Evolutionary conservation across 2,888 invertebrate genomes (phyloP).

Genomic region (Noctua pronuba): DNA sequence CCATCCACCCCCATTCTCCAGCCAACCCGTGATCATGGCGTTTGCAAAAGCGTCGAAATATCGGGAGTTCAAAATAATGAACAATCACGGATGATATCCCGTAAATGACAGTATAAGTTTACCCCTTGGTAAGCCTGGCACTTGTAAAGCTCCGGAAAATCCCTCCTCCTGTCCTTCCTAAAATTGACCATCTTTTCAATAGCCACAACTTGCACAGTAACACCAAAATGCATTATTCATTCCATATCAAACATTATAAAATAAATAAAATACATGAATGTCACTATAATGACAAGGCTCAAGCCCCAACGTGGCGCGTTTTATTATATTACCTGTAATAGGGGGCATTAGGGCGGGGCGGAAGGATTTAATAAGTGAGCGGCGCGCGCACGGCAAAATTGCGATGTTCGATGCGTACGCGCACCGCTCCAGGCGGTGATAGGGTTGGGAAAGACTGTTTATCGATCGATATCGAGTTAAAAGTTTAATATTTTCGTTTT

Average conservation of each 20-base stretch:
- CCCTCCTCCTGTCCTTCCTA: neutral
- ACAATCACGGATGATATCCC: too few species aligned
- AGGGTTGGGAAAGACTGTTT: constrained; percentile 63
- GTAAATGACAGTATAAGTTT: too few species aligned
- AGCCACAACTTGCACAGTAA: neutral
- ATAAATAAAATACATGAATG: constrained; percentile 75
- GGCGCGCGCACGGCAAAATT: constrained; percentile 80
- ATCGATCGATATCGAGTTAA: constrained; percentile 33
- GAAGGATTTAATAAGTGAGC: constrained; percentile 89
- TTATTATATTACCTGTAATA: constrained; percentile 89
- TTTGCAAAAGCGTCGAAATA: too few species aligned
- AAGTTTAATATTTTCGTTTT: neutral
- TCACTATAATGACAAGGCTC: constrained; percentile 76
- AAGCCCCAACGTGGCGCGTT: constrained; percentile 70
- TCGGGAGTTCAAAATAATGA: too few species aligned
- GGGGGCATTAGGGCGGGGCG: constrained; percentile 88
- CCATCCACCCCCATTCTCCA: too few species aligned
- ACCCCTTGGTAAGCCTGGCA: neutral
- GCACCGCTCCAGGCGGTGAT: constrained; percentile 79
- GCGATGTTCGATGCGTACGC: constrained; percentile 82
- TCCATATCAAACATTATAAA: constrained; percentile 64
- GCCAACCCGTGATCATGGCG: too few species aligned
- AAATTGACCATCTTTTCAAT: neutral
- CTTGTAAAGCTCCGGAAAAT: neutral
- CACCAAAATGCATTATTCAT: constrained; percentile 51